Evolutionary conservation across 2,113 vertebrate species (phyloP), one percentile per base, ranked within the genome.

Genomic region (Lagopus muta): DNA sequence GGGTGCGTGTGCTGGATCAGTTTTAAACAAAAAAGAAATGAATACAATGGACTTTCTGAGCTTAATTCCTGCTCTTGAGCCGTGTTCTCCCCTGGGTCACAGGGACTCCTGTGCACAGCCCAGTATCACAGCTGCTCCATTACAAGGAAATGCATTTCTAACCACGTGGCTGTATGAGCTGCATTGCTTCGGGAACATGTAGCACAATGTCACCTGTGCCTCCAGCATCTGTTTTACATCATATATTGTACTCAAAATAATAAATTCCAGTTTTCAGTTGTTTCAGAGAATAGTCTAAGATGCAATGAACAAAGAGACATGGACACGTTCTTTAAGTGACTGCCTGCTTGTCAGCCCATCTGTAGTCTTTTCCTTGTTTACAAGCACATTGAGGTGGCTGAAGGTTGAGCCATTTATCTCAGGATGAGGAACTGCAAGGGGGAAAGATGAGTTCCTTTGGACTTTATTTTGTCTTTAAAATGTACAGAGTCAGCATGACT

Each of bases 381-480:
- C 85, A 85, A 67, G 20, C 17, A 30, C 50, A 19, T 83, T 25
- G 27, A 34, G 17, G 16, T 16, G 6, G 5, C 54, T 86, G 73
- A 84, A 82, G 75, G 50, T 77, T 93, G 78, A 91, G 40, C 52
- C 69, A 2, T 86, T 94, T 94, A 83, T 92, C 84, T 89, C 30
- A 12, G 11, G 48, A 25, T 92, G 73, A 86, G 73, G 43, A 62
- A 45, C 72, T 61, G 52, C 25, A 66, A 20, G 25, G 48, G 61
- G 61, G 32, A 54, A 83, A 81, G 54, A 74, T 61, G 57, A 93
- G 73, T 54, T 85, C 64, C 91, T 84, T 92, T 94, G 88, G 83
- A 80, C 87, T 94, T 83, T 61, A 79, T 91, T 92, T 93, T 86
- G 67, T 14, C 84, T 66, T 65, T 75, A 57, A 92, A 94, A 85